phyloP scores from a whole-genome alignment of 37 sponge, comb jelly and placozoan genomes.

The Ianthella basta region DNA sequence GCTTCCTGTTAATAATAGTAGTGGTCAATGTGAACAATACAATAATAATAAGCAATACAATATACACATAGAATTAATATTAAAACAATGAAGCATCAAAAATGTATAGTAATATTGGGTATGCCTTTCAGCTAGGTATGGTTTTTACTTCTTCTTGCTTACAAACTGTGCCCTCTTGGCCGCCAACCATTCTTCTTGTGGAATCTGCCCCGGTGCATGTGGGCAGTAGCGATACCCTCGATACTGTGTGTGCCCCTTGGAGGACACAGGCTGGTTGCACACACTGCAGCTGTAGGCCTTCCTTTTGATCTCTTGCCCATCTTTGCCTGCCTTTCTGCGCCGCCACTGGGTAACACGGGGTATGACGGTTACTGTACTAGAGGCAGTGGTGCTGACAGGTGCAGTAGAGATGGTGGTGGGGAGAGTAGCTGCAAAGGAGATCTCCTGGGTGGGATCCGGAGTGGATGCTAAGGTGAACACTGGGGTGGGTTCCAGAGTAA shows the following conservation, averaged over 20 bases:
- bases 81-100: too few relatives aligned
- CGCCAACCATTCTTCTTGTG: constrained; percentile 36
- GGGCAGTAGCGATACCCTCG: constrained; percentile 47
- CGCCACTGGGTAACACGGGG: constrained; percentile 17
- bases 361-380: background rate
- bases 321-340: constrained; percentile 18
- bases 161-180: constrained; percentile 4
- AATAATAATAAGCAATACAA: too few relatives aligned
- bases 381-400: background rate
- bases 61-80: too few relatives aligned
- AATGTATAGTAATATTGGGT: too few relatives aligned
- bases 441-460: background rate
- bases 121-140: too few relatives aligned
- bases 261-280: constrained; percentile 38
- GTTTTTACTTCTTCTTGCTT: background rate
- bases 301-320: background rate
- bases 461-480: background rate
- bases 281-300: constrained; percentile 36
- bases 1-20: too few relatives aligned
- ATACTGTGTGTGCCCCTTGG: constrained; percentile 49
- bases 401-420: background rate
- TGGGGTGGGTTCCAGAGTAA: too few relatives aligned
- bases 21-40: too few relatives aligned
- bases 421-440: too few relatives aligned
- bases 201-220: constrained; percentile 33